A percentile compares a stretch with the other conserved stretches of the same genome.
These are phyloP conservation scores for Nycteola revayana DNA, from an alignment of 2,888 invertebrate species.

Conservation along the genomic window DNA sequence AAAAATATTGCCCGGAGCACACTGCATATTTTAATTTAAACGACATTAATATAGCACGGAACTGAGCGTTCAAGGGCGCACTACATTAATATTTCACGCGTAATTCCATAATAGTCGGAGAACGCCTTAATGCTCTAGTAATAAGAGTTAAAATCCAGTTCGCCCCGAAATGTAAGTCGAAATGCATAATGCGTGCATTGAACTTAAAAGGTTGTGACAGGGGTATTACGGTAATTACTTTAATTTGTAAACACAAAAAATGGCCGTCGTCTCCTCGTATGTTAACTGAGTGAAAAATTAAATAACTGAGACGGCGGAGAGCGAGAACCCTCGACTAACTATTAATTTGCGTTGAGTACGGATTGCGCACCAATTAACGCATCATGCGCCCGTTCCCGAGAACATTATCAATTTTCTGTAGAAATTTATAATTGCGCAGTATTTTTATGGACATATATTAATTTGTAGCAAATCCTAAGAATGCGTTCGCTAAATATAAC, in stretches of 20 bases:
- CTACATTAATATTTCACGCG: slow-evolving; percentile 61
- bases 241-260: slow-evolving; percentile 78
- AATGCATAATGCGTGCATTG: slow-evolving; percentile 64
- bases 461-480: slow-evolving; percentile 31
- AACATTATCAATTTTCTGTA: slow-evolving; percentile 52
- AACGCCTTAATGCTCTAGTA: slow-evolving; percentile 45
- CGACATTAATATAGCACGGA: slow-evolving; percentile 73
- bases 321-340: slow-evolving; percentile 23
- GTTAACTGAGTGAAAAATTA: slow-evolving; percentile 56
- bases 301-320: slow-evolving; percentile 43
- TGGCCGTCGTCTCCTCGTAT: slow-evolving; percentile 51
- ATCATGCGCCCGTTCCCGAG: slow-evolving; percentile 36
- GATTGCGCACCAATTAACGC: slow-evolving; percentile 50
- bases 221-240: slow-evolving; percentile 74
- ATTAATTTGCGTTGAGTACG: slow-evolving; percentile 45
- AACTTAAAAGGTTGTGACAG: slow-evolving; percentile 79
- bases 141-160: slow-evolving; percentile 52
- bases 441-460: slow-evolving; percentile 40
- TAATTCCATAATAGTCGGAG: slow-evolving; percentile 47
- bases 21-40: slow-evolving; percentile 63
- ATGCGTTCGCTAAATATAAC: slow-evolving; percentile 29
- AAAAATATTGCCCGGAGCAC: slow-evolving; percentile 54
- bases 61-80: slow-evolving; percentile 59
- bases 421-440: slow-evolving; percentile 46
- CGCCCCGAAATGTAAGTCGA: slow-evolving; percentile 33